Percentiles rank a stretch among this genome's conserved stretches.
Conservation (phyloP, 2,797 vertebrate genomes). For the Apodemus agrarius region DNA sequence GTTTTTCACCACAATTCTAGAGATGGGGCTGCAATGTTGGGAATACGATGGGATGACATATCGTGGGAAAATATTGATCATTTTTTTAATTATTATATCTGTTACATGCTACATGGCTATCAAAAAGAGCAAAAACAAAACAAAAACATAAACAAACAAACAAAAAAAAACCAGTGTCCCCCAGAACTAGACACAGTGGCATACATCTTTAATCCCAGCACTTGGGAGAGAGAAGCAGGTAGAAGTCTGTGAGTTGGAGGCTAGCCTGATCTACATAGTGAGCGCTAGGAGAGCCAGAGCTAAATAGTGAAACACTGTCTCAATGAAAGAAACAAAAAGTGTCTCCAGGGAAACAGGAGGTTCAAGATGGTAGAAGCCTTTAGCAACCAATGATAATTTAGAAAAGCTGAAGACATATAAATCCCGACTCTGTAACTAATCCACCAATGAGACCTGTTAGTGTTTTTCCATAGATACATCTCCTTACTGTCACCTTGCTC, state of each 20-base stretch:
- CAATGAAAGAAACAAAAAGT: neutral
- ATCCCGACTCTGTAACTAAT: neutral
- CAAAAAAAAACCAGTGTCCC: neutral
- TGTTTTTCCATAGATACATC: neutral
- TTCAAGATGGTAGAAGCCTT: neutral
- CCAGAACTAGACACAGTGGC: neutral
- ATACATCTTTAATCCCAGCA: neutral
- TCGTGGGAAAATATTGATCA: neutral
- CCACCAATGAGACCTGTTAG: neutral
- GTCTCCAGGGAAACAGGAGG: neutral
- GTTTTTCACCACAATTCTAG: neutral
- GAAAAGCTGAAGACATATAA: neutral
- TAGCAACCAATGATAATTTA: constrained; percentile 1
- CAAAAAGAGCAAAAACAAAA: neutral
- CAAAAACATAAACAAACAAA: neutral
- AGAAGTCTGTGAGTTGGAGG: neutral
- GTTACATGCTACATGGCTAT: neutral
- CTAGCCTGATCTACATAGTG: neutral
- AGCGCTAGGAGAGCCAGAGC: neutral
- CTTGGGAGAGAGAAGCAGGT: neutral
- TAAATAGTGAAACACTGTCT: neutral
- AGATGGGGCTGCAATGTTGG: constrained; percentile 40
- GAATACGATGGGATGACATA: constrained; percentile 35
- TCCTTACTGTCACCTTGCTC: neutral
- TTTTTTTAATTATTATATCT: constrained; percentile 36